Evolutionary conservation across 2,888 invertebrate species (phyloP), one percentile per base, ranked within the genome.

Genomic region (Agonopterix arenella): DNA sequence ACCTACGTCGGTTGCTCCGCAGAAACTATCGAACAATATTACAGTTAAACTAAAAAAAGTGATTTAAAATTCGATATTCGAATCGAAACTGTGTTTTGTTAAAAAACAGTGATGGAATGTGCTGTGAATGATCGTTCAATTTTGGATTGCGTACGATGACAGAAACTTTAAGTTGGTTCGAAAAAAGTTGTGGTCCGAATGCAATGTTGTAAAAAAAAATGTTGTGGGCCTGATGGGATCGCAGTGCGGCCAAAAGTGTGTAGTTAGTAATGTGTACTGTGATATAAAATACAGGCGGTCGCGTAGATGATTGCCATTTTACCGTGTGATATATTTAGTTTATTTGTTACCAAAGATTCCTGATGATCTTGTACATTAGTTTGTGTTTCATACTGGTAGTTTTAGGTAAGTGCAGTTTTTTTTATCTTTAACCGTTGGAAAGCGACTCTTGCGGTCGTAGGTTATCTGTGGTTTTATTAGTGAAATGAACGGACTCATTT

Each of bases 341-440:
- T 88, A 86, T 28, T 28, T 28, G 84, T 86, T 85, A 82, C 89
- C 88, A 89, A 89, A 88, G 88, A 89, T 80, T 89, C 89, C 88
- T 86, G 76, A 89, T 89, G 89, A 88, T 89, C 89, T 89, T 89
- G 77, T 89, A 88, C 80, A 89, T 89, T 84, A 86, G 82, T 81
- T 81, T 89, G 84, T 89, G 89, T 85, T 89, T 89, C 80, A 89
- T 89, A 88, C 80, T 89, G 81, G 85, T 89, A 88, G 89, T 89
- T 79, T 85, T 89, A 89, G 89, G 89, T 89, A 62, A 89, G 89
- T 88, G 64, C 58, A 62, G 43, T 60, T 61, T 58, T 61, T 52
- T 57, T 53, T 40, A 48, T 51, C 48, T 42, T 41, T 51, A 56
- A 55, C 62, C 59, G 54, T 61, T 62, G 58, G 5, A 40, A 10